Percentiles rank a stretch among this genome's conserved stretches.
phyloP scores from a whole-genome alignment of 2,113 vertebrate species.

The Psilopsiagon aymara region DNA sequence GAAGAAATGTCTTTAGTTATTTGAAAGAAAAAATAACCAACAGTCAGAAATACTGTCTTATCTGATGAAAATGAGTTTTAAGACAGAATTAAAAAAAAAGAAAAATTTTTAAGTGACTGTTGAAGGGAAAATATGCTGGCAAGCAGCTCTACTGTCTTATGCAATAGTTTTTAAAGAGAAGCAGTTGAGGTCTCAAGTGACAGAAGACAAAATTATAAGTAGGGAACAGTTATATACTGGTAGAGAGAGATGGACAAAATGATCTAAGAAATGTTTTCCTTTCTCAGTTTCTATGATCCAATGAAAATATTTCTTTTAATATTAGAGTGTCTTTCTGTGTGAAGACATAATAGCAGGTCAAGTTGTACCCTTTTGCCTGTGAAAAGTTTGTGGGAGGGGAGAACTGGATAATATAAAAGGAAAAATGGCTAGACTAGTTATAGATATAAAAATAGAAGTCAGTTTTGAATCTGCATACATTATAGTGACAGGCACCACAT shows the following conservation, averaged over 20 bases:
- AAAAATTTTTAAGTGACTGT: background rate
- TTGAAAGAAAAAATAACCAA: background rate
- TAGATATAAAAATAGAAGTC: background rate
- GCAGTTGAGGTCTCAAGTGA: background rate
- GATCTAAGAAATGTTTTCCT: background rate
- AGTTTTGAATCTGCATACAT: slow-evolving; percentile 9
- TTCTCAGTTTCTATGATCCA: background rate
- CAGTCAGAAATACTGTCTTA: background rate
- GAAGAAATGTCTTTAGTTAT: background rate
- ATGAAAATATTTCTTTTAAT: background rate
- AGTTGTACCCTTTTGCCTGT: background rate
- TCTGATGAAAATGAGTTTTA: background rate
- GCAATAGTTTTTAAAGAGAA: background rate
- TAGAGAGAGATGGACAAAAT: background rate
- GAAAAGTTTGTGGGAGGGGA: background rate
- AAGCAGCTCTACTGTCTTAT: background rate
- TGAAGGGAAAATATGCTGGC: background rate
- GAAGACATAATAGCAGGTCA: background rate
- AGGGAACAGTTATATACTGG: background rate
- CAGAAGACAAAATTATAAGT: background rate
- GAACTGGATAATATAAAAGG: background rate
- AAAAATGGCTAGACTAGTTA: background rate
- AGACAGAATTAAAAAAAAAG: background rate
- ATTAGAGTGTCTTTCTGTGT: background rate
- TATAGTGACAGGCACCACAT: background rate